phyloP scores from a whole-genome alignment of 2,888 invertebrate species.

The Euzetes globulus region DNA sequence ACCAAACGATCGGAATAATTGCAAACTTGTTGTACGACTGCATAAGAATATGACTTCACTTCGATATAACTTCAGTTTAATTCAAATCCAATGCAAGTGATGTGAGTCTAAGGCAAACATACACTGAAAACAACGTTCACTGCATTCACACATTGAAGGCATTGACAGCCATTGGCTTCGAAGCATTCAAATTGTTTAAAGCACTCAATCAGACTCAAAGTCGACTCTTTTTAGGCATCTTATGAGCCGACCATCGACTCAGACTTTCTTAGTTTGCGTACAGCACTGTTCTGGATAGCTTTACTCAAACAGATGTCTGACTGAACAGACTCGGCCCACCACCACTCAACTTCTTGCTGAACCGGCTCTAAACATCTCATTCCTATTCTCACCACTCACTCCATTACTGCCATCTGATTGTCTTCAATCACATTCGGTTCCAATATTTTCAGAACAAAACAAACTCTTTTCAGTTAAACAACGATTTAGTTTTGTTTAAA shows the following conservation, averaged over 20 bases:
- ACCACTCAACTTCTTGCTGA: background rate
- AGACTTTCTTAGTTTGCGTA: background rate
- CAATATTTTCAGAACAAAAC: background rate
- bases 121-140: background rate
- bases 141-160: background rate
- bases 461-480: background rate
- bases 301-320: constrained; percentile 9
- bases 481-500: background rate
- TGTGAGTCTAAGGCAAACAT: background rate
- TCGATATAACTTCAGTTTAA: background rate
- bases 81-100: background rate
- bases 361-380: background rate
- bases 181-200: background rate
- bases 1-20: background rate
- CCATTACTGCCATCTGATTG: constrained; percentile 1
- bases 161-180: background rate
- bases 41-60: background rate
- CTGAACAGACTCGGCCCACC: background rate
- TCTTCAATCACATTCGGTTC: background rate
- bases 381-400: background rate
- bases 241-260: background rate
- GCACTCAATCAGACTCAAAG: background rate
- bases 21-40: constrained; percentile 7
- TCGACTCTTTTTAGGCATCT: background rate
- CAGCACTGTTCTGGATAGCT: background rate